Evolutionary conservation across 2,113 vertebrate species (phyloP), one percentile per base, ranked within the genome.

Genomic region (Coracopsis vasa): DNA sequence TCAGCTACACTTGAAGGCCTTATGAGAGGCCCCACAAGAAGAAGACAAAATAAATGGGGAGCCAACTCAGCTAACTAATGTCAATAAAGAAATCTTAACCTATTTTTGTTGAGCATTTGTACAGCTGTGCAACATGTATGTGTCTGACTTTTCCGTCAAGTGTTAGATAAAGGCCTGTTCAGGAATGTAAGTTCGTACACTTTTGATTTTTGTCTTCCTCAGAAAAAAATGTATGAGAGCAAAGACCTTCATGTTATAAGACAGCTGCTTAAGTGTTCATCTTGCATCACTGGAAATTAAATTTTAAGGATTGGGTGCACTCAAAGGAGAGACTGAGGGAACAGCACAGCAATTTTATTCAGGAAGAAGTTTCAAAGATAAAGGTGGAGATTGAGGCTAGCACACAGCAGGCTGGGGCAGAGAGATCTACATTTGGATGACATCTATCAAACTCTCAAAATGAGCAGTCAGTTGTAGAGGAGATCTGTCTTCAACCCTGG

Each of bases 101-200:
- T 27, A 12, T 4, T 44, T 67, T 47, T 45, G 13, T 7, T 11
- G 19, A 48, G 16, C 7, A 62, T 58, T 51, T 66, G 5, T 27
- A 28, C 11, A 50, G 10, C 1, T 87, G 4, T 80, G 9, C 21
- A 31, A 61, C 13, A 28, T 6, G 45, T 4, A 1, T 10, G 20
- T 41, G 25, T 4, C 6, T 73, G 25, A 13, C 4, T 61, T 16
- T 71, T 79, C 9, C 1, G 1, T 53, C 70, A 28, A 1, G 0
- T 21, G 3, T 42, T 45, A 74, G 25, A 78, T 44, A 64, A 84
- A 50, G 11, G 3, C 3, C 23, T 29, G 2, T 13, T 74, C 20
- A n/a, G 25, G 37, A 62, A 25, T 7, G 1, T 13, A 42, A 60
- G 2, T 42, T 19, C 1, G 0, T 23, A 44, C 0, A 27, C 2